Percentiles rank a stretch among this genome's conserved stretches.
phyloP scores from a whole-genome alignment of 2,113 vertebrate genomes.

The Hyla sarda region DNA sequence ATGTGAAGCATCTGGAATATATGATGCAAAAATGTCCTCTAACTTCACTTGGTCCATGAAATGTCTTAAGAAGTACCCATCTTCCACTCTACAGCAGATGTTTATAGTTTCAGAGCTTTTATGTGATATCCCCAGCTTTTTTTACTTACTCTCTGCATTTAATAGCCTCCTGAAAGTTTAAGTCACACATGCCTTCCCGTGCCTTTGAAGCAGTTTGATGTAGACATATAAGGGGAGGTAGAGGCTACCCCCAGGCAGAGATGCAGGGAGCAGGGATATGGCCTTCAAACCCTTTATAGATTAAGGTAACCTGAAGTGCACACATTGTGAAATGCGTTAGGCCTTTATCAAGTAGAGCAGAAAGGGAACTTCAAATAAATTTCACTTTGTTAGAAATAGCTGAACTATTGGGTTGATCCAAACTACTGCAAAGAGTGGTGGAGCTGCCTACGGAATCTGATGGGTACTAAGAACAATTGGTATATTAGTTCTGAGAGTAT shows the following conservation, averaged over 20 bases:
- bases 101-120: constrained; percentile 46
- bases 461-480: too few relatives aligned
- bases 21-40: not conserved
- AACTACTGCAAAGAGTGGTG: too few relatives aligned
- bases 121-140: constrained; percentile 52
- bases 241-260: constrained; percentile 8
- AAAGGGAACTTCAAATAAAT: not conserved
- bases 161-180: constrained; percentile 43
- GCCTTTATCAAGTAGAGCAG: not conserved
- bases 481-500: too few relatives aligned
- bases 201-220: constrained; percentile 37
- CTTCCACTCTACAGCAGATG: constrained; percentile 40
- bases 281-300: not conserved
- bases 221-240: constrained; percentile 14
- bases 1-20: constrained; percentile 27
- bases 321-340: not conserved
- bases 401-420: not conserved
- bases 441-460: too few relatives aligned
- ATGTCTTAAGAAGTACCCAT: constrained; percentile 41
- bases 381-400: not conserved
- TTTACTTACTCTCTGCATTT: constrained; percentile 48
- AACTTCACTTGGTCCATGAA: constrained; percentile 15
- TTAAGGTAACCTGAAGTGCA: constrained; percentile 3
- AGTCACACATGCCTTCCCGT: constrained; percentile 32
- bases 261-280: not conserved